Base-by-base conservation (phyloP, 2,113 vertebrate genomes). In the Seriola rivoliana region DNA sequence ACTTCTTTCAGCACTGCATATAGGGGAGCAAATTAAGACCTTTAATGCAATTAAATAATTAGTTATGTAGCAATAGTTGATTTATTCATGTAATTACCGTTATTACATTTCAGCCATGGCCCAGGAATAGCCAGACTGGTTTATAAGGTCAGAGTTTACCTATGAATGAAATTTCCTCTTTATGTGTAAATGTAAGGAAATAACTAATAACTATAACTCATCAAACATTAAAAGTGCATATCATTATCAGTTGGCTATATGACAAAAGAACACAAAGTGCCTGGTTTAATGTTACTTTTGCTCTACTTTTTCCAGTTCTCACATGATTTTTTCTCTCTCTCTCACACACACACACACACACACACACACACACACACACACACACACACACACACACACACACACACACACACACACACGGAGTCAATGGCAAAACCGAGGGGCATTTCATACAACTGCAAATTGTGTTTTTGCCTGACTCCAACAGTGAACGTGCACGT, bases 381-480 rank as follows among this genome's bases (percentile, higher is more conserved):
- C 2, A 54, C 19, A 21, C 19, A 21, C 50, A 19, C 17, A 19
- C 36, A 36, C 38, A 63, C 3, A 59, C 1, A 6, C 66, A 9
- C 50, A 0, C 52, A n/a, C 11, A 21, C 38, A 36, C 38, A 68
- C 3, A 60, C 1, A 23, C 19, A 13, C 1, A 9, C 36, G 6
- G 34, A 77, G 64, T 75, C 81, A 74, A 84, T 23, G 23, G 1
- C n/a, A 19, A 32, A 70, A 70, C 19, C 1, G 0, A 54, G 19
- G 48, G 32, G 73, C 60, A 73, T 6, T 46, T 34, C 13, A 29
- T 54, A 19, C 7, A 1, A 60, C 8, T 14, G 65, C 67, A 50
- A 81, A 73, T 38, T 32, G 32, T 17, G 10, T 64, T 77, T 42
- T 25, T 54, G 38, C 72, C 75, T 58, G 21, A 71, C 11, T 59